Evolutionary conservation across 1,140 invertebrate species (phyloP).

Genomic region (Drosophila carrolli): DNA sequence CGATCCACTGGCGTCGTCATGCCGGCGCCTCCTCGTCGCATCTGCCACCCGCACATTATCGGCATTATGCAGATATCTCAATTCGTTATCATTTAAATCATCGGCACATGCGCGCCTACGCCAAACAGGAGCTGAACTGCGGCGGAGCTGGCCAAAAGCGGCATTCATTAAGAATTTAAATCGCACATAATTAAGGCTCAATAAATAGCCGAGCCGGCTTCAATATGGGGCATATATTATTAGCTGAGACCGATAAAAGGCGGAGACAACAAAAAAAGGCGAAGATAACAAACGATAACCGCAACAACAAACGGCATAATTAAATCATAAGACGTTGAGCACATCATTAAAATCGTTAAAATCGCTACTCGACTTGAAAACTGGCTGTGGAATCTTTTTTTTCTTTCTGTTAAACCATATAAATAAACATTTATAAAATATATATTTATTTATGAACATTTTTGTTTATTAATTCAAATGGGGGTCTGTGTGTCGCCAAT

Average conservation of each 20-base stretch:
- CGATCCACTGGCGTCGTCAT: conserved; percentile 19
- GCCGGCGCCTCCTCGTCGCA: conserved; percentile 13
- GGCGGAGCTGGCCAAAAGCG: conserved; percentile 48
- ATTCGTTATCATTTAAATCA: conserved; percentile 78
- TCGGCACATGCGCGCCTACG: conserved; percentile 64
- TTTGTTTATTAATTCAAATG: conserved; percentile 81
- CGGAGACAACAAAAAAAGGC: conserved; percentile 26
- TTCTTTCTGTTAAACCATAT: conserved; percentile 29
- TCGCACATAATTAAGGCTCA: conserved; percentile 78
- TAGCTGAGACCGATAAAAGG: conserved; percentile 29
- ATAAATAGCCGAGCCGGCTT: conserved; percentile 71
- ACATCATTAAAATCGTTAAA: conserved; percentile 79
- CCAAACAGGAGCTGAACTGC: conserved; percentile 5
- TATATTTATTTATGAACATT: conserved; percentile 73
- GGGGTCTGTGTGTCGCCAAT: conserved; percentile 63
- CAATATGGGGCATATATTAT: conserved; percentile 72
- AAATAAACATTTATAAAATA: conserved; percentile 59
- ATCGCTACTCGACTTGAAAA: conserved; percentile 79
- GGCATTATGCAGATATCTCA: conserved; percentile 65
- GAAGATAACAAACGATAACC: conserved; percentile 49
- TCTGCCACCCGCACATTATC: conserved; percentile 30
- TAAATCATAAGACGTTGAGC: conserved; percentile 81
- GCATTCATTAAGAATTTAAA: conserved; percentile 83
- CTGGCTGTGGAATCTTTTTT: conserved; percentile 37
- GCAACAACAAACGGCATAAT: conserved; percentile 73